Evolutionary conservation across 2,113 vertebrate genomes (phyloP).

Genomic region (Pongo pygmaeus): DNA sequence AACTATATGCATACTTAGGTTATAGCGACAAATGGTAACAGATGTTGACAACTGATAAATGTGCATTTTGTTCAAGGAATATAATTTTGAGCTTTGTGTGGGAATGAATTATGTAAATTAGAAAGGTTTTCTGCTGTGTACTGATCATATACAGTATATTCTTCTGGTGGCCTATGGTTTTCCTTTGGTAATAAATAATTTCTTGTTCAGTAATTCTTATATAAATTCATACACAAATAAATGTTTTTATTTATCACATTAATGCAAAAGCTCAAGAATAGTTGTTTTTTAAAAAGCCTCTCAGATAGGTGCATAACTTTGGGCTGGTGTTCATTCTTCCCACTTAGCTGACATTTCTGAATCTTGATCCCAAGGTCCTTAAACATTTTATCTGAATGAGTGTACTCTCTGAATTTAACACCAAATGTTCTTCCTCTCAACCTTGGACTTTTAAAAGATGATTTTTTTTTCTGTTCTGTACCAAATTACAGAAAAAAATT

Average conservation of each 20-base stretch:
- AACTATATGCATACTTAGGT: not conserved
- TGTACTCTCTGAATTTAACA: not conserved
- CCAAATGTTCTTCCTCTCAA: not conserved
- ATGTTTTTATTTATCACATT: slow-evolving; percentile 6
- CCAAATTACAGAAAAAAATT: not conserved
- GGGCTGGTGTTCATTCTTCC: not conserved
- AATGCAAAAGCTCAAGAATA: not conserved
- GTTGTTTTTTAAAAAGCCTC: not conserved
- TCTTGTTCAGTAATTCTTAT: slow-evolving; percentile 1
- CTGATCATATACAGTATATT: not conserved
- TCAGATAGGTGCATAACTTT: not conserved
- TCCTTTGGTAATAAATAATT: slow-evolving; percentile 12
- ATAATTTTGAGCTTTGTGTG: slow-evolving; percentile 35
- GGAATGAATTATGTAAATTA: slow-evolving; percentile 1
- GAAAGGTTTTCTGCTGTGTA: slow-evolving; percentile 1
- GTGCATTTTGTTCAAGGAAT: not conserved
- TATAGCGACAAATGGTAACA: slow-evolving; percentile 9
- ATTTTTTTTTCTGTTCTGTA: not conserved
- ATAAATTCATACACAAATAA: slow-evolving; percentile 42
- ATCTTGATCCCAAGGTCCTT: not conserved
- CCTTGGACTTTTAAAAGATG: slow-evolving; percentile 16
- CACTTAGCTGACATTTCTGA: not conserved
- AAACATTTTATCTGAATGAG: slow-evolving; percentile 10
- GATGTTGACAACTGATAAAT: not conserved
- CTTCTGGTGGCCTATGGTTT: not conserved